phyloP scores from a whole-genome alignment of 2,113 vertebrate genomes.

The Petroica traversi region DNA sequence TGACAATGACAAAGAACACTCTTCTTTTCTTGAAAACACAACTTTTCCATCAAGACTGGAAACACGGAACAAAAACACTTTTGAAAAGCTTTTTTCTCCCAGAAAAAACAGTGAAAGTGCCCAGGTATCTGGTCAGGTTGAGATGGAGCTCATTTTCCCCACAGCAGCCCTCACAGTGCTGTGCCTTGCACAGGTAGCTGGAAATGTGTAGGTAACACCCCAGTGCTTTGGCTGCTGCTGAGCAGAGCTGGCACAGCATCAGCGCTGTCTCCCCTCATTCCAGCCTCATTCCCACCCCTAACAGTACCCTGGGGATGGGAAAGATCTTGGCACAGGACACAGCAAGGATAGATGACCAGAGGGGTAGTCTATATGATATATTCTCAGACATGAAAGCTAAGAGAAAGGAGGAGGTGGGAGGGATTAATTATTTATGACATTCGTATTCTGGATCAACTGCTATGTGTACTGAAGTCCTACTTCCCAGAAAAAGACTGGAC shows the following conservation, averaged over 20 bases:
- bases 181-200: too few relatives aligned
- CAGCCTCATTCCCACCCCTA: neutral
- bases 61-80: neutral
- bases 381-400: neutral
- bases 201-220: neutral
- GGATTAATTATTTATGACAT: neutral
- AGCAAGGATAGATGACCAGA: neutral
- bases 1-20: conserved; percentile 30
- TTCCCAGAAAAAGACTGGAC: neutral
- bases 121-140: neutral
- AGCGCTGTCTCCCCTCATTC: rapidly evolving
- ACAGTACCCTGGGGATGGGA: too few relatives aligned
- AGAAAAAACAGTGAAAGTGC: neutral
- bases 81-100: neutral
- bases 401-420: rapidly evolving
- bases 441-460: neutral
- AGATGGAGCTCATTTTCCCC: neutral
- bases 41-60: conserved; percentile 14
- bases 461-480: neutral
- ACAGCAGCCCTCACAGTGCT: rapidly evolving
- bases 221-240: neutral
- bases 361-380: neutral
- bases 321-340: neutral
- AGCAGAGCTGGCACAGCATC: neutral
- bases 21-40: conserved; percentile 4